Evolutionary conservation across 2,888 invertebrate species (phyloP).

Genomic region (Chromoteleia sp.): DNA sequence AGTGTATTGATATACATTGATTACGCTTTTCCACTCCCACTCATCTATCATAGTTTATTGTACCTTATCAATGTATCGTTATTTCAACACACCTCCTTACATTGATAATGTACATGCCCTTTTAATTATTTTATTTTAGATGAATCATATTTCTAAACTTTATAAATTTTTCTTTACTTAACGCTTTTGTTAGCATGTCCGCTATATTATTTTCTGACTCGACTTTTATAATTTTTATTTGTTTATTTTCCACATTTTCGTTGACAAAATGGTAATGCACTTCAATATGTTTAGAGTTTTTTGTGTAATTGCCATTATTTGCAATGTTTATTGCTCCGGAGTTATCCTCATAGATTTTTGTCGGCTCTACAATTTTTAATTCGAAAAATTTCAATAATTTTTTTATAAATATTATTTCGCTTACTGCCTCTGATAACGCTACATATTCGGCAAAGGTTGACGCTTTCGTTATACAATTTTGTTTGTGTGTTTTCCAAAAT

Average conservation of each 20-base stretch:
- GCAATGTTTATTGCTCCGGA: slow-evolving; percentile 42
- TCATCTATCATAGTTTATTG: too few species aligned
- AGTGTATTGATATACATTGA: too few species aligned
- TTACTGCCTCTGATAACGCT: slow-evolving; percentile 62
- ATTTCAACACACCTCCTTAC: slow-evolving; percentile 36
- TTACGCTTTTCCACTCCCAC: too few species aligned
- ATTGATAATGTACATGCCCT: slow-evolving; percentile 17
- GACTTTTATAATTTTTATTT: slow-evolving; percentile 58
- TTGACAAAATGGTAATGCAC: slow-evolving; percentile 63
- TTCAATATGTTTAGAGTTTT: slow-evolving; percentile 19
- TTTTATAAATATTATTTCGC: slow-evolving; percentile 53
- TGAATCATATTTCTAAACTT: slow-evolving; percentile 22
- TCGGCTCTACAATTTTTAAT: slow-evolving; percentile 35
- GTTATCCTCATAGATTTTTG: slow-evolving; percentile 61
- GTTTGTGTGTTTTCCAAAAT: slow-evolving; percentile 67
- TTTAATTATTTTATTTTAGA: not conserved
- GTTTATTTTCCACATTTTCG: slow-evolving; percentile 52
- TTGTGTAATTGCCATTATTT: slow-evolving; percentile 39
- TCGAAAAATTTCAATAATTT: too few species aligned
- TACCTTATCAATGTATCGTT: too few species aligned
- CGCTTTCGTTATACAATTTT: slow-evolving; percentile 57
- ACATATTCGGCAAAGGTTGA: slow-evolving; percentile 63
- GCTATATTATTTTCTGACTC: slow-evolving; percentile 44
- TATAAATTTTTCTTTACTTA: slow-evolving; percentile 17
- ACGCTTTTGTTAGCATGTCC: slow-evolving; percentile 31